phyloP scores from a whole-genome alignment of 2,888 invertebrate genomes.

The Conops quadrifasciatus region DNA sequence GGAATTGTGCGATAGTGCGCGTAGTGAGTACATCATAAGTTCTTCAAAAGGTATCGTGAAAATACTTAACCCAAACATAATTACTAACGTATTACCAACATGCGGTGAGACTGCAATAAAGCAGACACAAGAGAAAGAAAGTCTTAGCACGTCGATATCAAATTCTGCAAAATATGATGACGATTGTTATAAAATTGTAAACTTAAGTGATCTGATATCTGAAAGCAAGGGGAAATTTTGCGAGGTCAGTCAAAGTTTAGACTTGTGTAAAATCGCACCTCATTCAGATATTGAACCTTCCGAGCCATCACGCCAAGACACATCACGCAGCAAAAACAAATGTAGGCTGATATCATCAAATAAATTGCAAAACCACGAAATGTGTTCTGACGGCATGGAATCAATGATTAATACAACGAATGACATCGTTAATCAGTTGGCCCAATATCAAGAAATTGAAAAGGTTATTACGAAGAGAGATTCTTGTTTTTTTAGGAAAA shows the following conservation, averaged over 20 bases:
- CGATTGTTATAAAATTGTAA: slow-evolving; percentile 27
- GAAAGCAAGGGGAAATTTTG: no score
- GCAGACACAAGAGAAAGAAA: slow-evolving; percentile 54
- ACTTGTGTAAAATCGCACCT: no score
- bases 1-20: slow-evolving; percentile 17
- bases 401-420: slow-evolving; percentile 65
- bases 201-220: slow-evolving; percentile 1
- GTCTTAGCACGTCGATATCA: neutral
- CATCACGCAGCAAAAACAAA: slow-evolving; percentile 13
- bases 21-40: slow-evolving; percentile 55
- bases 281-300: no score
- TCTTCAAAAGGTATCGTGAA: slow-evolving; percentile 60
- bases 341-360: slow-evolving; percentile 34
- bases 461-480: slow-evolving; percentile 66
- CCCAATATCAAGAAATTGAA: slow-evolving; percentile 81
- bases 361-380: neutral
- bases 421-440: slow-evolving; percentile 72
- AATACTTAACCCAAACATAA: slow-evolving; percentile 61
- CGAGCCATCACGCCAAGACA: neutral
- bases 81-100: slow-evolving; percentile 56
- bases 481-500: no score
- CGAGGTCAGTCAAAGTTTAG: slow-evolving; percentile 4
- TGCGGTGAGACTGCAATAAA: slow-evolving; percentile 52
- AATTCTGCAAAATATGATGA: neutral
- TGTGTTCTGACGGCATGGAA: slow-evolving; percentile 2